Evolutionary conservation across 1,140 invertebrate species (phyloP).

Genomic region (Hirudo medicinalis): DNA sequence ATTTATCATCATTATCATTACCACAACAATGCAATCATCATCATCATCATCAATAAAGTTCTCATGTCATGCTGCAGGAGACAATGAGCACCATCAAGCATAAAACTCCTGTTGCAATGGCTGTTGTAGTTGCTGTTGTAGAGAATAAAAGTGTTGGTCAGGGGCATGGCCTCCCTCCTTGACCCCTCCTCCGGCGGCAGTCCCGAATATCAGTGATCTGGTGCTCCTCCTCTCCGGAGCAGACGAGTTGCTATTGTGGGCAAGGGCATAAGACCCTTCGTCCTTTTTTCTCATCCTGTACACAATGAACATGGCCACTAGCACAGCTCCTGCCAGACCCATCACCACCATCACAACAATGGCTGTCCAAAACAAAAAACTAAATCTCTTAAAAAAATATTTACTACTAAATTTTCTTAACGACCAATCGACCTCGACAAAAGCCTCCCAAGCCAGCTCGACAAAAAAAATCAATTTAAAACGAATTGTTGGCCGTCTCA

Average conservation of each 20-base stretch:
- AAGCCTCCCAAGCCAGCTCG: too few relatives aligned
- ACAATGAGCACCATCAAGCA: not conserved
- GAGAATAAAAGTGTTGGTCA: not conserved
- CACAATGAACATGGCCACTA: slow-evolving; percentile 97
- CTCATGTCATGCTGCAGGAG: too few relatives aligned
- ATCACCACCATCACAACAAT: slow-evolving; percentile 95
- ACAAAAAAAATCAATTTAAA: too few relatives aligned
- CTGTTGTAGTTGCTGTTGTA: slow-evolving; percentile 8
- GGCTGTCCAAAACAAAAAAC: slow-evolving; percentile 49
- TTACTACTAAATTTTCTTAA: not conserved
- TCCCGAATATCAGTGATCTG: slow-evolving; percentile 8
- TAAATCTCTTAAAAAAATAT: not conserved
- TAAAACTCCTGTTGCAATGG: slow-evolving; percentile 5
- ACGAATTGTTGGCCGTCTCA: too few relatives aligned
- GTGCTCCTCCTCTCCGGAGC: slow-evolving; percentile 3
- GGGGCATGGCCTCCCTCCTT: not conserved
- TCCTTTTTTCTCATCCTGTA: slow-evolving; percentile 99
- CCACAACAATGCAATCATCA: not conserved
- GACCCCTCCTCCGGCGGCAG: not conserved
- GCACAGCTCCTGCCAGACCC: slow-evolving; percentile 84
- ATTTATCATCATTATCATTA: not conserved
- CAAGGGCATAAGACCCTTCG: slow-evolving; percentile 91
- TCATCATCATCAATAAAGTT: too few relatives aligned
- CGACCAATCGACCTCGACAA: not conserved
- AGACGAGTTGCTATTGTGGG: not conserved